Evolutionary conservation across 2,888 invertebrate genomes (phyloP), one percentile per base, ranked within the genome.

Genomic region (Lagria hirta): DNA sequence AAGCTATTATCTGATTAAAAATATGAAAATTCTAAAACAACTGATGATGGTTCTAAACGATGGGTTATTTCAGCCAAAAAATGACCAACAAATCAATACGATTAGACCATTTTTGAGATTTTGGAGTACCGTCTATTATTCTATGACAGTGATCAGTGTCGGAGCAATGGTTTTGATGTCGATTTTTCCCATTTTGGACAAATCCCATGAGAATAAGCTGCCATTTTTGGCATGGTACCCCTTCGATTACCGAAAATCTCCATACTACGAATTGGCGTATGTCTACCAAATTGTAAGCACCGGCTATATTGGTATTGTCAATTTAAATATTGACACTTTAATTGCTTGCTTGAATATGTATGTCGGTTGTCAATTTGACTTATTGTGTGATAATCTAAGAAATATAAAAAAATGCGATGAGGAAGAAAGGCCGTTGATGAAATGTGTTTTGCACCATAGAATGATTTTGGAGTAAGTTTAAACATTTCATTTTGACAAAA

Each of bases 161-260:
- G n/a, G n/a, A n/a, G n/a, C n/a, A n/a, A n/a, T n/a, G n/a, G n/a
- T n/a, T n/a, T n/a, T n/a, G n/a, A n/a, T n/a, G 28, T 4, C 12
- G 2, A 21, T 17, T 10, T 37, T 8, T 28, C 37, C 37, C 1
- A 8, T 37, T 8, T n/a, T 37, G n/a, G 37, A 37, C 14, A 28
- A 3, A 5, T 21, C 17, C 3, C 3, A 8, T 4, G 11, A 17
- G 18, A 23, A 38, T 7, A 29, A 8, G 10, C 16, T 41, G 14
- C 41, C 41, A 2, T 41, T 41, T 13, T 4, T 41, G 6, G 32
- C 26, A 1, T 33, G 41, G 41, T 41, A 23, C 14, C 41, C 41
- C 5, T 32, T 12, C 12, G 21, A 41, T 26, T 18, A 5, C 10
- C 24, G 4, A n/a, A 23, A 18, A 2, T 26, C 41, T 2, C 41